These are phyloP conservation scores for Nemoura dubitans DNA, from an alignment of 2,888 invertebrate species.

Conservation along the genomic window DNA sequence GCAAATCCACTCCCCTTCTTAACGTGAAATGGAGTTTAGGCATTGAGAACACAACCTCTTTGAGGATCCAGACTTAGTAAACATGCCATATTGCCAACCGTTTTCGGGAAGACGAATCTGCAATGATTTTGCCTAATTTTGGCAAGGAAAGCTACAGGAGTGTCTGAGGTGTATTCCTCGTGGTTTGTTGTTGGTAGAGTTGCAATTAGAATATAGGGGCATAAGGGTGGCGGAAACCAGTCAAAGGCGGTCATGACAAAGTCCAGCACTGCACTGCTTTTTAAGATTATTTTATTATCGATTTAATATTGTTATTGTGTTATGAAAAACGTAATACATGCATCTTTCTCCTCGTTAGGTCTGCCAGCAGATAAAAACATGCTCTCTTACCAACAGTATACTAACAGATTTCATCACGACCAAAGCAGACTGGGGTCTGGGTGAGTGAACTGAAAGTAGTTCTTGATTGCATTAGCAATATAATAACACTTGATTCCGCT, in stretches of 20 bases:
- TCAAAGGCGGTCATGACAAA: no score
- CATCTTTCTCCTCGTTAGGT: neutral
- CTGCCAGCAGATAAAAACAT: neutral
- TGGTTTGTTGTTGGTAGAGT: no score
- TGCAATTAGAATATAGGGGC: no score
- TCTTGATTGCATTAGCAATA: slow-evolving; percentile 24
- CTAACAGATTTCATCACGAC: slow-evolving; percentile 21
- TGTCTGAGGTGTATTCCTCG: no score
- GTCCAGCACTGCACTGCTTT: neutral
- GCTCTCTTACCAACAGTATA: neutral
- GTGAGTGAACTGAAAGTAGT: slow-evolving; percentile 27
- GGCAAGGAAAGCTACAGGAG: neutral
- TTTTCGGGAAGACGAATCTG: no score
- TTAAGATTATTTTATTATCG: neutral
- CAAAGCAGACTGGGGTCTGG: slow-evolving; percentile 8
- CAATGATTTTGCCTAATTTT: no score
- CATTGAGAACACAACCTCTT: no score
- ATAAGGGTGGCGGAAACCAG: no score
- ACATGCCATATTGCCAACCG: no score
- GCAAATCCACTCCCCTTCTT: no score
- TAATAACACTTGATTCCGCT: neutral
- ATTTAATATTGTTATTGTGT: neutral
- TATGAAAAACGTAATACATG: slow-evolving; percentile 15
- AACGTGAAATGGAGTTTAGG: no score
- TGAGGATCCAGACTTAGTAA: no score